Evolutionary conservation across 2,888 invertebrate genomes (phyloP).

Genomic region (Osmoderma eremita): DNA sequence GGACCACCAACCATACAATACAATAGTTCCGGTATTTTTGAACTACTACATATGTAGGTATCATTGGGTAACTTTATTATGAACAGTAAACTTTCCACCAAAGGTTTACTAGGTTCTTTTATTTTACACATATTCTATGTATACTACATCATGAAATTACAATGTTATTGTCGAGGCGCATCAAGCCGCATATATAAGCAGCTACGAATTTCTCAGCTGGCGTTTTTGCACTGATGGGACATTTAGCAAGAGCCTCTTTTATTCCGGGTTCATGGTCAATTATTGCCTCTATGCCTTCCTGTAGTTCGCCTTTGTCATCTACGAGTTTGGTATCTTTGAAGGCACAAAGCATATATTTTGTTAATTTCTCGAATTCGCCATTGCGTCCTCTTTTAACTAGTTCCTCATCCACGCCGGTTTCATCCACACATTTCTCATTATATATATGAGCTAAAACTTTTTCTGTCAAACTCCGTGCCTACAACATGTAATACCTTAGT

Average conservation of each 20-base stretch:
- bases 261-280: constrained; percentile 62
- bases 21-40: no score
- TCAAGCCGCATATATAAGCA: constrained; percentile 64
- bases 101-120: no score
- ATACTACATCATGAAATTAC: no score
- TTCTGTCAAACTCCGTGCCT: constrained; percentile 44
- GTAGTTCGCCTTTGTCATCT: constrained; percentile 56
- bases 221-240: constrained; percentile 40
- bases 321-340: constrained; percentile 64
- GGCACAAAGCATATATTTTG: constrained; percentile 65
- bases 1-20: no score
- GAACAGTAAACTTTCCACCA: no score
- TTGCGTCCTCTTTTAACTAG: constrained; percentile 50
- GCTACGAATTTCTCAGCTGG: constrained; percentile 63
- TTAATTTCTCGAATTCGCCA: constrained; percentile 64
- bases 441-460: constrained; percentile 59
- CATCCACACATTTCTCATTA: constrained; percentile 49
- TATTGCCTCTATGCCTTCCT: constrained; percentile 61
- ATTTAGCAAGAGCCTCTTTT: constrained; percentile 60
- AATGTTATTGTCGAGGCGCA: constrained; percentile 56
- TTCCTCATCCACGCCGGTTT: constrained; percentile 55
- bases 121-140: no score
- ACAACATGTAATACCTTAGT: constrained; percentile 2
- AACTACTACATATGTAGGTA: no score
- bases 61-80: no score